These are phyloP conservation scores for Macrosoma leucophasiata DNA, from an alignment of 2,888 invertebrate genomes.

Conservation along the genomic window DNA sequence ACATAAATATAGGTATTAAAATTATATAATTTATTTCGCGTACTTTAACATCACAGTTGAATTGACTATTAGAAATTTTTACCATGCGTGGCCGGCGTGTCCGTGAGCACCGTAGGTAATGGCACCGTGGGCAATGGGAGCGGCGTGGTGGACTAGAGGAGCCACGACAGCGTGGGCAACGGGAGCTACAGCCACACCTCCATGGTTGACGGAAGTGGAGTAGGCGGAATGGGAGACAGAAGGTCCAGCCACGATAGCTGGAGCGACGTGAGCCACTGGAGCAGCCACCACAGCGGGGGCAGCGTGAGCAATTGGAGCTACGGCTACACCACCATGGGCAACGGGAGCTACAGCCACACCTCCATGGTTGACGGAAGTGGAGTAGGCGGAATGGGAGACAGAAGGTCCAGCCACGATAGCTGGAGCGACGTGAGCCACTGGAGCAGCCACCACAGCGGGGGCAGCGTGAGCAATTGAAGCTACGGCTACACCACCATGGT, in stretches of 20 bases:
- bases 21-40: too few relatives aligned
- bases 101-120: constrained; percentile 22
- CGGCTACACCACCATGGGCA: constrained; percentile 22
- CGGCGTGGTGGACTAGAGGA: constrained; percentile 18
- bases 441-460: constrained; percentile 16
- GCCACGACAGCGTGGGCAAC: constrained; percentile 21
- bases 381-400: too few relatives aligned
- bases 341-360: too few relatives aligned
- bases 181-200: too few relatives aligned
- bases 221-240: too few relatives aligned
- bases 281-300: constrained; percentile 18
- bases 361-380: too few relatives aligned
- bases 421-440: constrained; percentile 33
- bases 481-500: constrained; percentile 21
- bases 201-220: too few relatives aligned
- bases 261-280: constrained; percentile 33
- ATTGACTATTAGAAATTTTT: too few relatives aligned
- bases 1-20: too few relatives aligned
- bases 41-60: too few relatives aligned
- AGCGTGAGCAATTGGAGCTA: constrained; percentile 29
- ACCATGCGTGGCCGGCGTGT: constrained; percentile 22
- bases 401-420: too few relatives aligned
- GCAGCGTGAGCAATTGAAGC: constrained; percentile 28
- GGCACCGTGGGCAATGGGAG: constrained; percentile 18
- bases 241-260: too few relatives aligned